phyloP scores from a whole-genome alignment of 2,113 vertebrate genomes.

The Psilopsiagon aymara region DNA sequence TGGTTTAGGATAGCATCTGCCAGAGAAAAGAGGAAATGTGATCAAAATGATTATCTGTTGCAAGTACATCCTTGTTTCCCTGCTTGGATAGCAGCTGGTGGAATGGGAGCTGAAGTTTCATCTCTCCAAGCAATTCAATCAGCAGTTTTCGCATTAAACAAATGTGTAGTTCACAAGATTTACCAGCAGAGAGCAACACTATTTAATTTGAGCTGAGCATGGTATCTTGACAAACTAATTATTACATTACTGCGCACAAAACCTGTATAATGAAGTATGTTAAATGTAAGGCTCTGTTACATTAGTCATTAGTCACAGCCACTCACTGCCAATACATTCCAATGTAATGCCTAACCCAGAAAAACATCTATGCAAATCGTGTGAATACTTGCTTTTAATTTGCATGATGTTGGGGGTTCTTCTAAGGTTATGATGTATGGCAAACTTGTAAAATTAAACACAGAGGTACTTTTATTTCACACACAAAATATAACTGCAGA shows the following conservation, averaged over 20 bases:
- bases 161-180: slow-evolving; percentile 12
- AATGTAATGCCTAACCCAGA: slow-evolving; percentile 50
- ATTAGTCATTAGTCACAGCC: slow-evolving; percentile 65
- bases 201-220: slow-evolving; percentile 30
- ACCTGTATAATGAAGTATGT: slow-evolving; percentile 44
- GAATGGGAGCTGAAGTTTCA: neutral
- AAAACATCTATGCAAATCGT: slow-evolving; percentile 66
- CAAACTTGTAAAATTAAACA: slow-evolving; percentile 42
- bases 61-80: neutral
- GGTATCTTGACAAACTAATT: slow-evolving; percentile 58
- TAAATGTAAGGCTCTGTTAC: slow-evolving; percentile 58
- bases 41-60: neutral
- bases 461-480: slow-evolving; percentile 58
- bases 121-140: neutral
- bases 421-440: slow-evolving; percentile 56
- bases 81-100: neutral
- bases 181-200: slow-evolving; percentile 69
- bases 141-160: neutral
- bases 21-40: neutral
- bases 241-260: slow-evolving; percentile 59
- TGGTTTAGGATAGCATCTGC: neutral
- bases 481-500: slow-evolving; percentile 34
- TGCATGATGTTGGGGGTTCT: slow-evolving; percentile 56
- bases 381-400: slow-evolving; percentile 63
- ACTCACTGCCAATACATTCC: slow-evolving; percentile 61